phyloP scores from a whole-genome alignment of 2,113 vertebrate genomes.

The Thalassarche chlororhynchos region DNA sequence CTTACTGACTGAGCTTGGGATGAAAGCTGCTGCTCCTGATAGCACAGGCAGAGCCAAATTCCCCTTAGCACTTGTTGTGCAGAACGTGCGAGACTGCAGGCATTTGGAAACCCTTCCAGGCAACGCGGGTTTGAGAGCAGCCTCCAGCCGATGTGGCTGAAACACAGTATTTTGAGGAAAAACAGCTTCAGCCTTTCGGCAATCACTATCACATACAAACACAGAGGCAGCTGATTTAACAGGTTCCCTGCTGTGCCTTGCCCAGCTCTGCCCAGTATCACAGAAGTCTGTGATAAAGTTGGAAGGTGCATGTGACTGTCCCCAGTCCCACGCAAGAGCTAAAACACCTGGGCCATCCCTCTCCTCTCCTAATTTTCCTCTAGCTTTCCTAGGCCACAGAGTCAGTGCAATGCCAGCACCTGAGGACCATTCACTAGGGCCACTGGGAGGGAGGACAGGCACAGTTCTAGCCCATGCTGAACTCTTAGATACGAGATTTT shows the following conservation, averaged over 20 bases:
- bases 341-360: background rate
- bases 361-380: background rate
- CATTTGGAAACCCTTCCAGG: background rate
- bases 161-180: conserved; percentile 3
- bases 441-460: background rate
- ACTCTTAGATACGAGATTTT: background rate
- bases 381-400: background rate
- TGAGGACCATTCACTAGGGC: background rate
- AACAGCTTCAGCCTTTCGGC: background rate
- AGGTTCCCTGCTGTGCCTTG: background rate
- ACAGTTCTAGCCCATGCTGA: background rate
- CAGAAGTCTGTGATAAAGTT: background rate
- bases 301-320: background rate
- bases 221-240: background rate
- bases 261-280: background rate
- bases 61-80: background rate
- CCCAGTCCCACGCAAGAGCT: background rate
- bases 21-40: background rate
- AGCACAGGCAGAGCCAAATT: background rate
- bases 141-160: background rate
- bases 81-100: background rate
- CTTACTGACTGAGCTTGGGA: background rate
- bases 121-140: background rate
- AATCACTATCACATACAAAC: background rate
- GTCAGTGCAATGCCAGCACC: background rate